Conservation (phyloP, 2,888 invertebrate species). For the Caenorhabditis sp. region DNA sequence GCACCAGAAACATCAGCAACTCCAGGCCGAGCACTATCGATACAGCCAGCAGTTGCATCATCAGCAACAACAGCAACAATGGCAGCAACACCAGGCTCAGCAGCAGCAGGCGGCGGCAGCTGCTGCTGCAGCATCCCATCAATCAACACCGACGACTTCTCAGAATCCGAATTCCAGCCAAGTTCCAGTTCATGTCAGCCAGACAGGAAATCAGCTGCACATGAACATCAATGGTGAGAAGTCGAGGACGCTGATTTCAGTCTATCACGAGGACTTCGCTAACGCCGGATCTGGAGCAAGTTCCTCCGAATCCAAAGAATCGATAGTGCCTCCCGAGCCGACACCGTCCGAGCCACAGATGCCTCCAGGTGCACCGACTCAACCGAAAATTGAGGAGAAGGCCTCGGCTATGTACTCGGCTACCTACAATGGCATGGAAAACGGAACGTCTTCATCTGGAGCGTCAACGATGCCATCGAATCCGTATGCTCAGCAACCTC, state of each 20-base stretch:
- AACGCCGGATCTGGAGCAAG: slow-evolving; percentile 56
- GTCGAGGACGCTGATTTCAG: slow-evolving; percentile 80
- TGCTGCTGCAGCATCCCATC: slow-evolving; percentile 24
- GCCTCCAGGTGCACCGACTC: slow-evolving; percentile 10
- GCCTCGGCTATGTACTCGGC: slow-evolving; percentile 10
- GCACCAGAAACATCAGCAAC: slow-evolving; percentile 36
- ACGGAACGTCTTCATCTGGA: slow-evolving; percentile 20
- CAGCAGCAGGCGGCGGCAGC: background rate
- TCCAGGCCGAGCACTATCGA: slow-evolving; percentile 50
- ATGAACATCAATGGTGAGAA: slow-evolving; percentile 82
- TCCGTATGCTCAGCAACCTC: slow-evolving; percentile 50
- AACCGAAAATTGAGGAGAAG: slow-evolving; percentile 47
- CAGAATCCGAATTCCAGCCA: slow-evolving; percentile 14
- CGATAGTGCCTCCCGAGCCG: slow-evolving; percentile 81
- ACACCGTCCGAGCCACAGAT: slow-evolving; percentile 68
- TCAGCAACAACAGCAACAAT: slow-evolving; percentile 39
- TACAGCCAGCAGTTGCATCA: slow-evolving; percentile 39
- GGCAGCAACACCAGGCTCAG: background rate
- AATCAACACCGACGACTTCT: slow-evolving; percentile 27
- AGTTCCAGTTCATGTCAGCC: slow-evolving; percentile 70
- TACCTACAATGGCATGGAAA: slow-evolving; percentile 40
- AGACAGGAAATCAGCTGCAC: slow-evolving; percentile 76
- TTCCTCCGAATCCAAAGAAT: slow-evolving; percentile 71
- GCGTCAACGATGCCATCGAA: slow-evolving; percentile 11
- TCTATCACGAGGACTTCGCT: slow-evolving; percentile 78